Conservation (phyloP, 2,888 invertebrate species). For the Euzetes globulus region DNA sequence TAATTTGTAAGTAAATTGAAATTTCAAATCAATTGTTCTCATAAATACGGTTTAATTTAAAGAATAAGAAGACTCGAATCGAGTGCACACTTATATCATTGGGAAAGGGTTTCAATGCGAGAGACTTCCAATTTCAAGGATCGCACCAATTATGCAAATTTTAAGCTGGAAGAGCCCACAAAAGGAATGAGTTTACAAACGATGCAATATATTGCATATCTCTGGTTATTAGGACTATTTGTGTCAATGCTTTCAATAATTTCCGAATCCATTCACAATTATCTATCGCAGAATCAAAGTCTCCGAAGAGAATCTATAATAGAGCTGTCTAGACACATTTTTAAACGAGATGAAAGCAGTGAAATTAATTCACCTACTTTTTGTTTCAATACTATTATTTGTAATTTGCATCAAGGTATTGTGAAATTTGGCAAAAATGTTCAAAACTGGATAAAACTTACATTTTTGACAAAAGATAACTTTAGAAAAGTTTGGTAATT, state of each 20-base stretch:
- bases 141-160: background rate
- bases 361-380: no score
- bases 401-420: no score
- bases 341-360: no score
- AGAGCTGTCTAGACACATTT: no score
- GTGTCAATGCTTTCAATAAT: background rate
- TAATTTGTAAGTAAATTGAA: background rate
- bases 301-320: no score
- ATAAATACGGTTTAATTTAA: background rate
- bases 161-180: background rate
- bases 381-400: no score
- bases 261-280: background rate
- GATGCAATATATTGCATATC: background rate
- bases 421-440: no score
- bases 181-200: background rate
- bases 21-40: background rate
- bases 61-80: slow-evolving; percentile 1
- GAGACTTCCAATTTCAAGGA: background rate
- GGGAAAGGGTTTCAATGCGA: background rate
- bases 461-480: no score
- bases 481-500: no score
- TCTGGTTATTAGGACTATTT: background rate
- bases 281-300: no score
- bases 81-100: slow-evolving; percentile 10
- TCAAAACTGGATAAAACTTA: no score